Percentiles rank a stretch among this genome's conserved stretches.
phyloP scores from a whole-genome alignment of 2,888 invertebrate species.

The Chydorus sphaericus region DNA sequence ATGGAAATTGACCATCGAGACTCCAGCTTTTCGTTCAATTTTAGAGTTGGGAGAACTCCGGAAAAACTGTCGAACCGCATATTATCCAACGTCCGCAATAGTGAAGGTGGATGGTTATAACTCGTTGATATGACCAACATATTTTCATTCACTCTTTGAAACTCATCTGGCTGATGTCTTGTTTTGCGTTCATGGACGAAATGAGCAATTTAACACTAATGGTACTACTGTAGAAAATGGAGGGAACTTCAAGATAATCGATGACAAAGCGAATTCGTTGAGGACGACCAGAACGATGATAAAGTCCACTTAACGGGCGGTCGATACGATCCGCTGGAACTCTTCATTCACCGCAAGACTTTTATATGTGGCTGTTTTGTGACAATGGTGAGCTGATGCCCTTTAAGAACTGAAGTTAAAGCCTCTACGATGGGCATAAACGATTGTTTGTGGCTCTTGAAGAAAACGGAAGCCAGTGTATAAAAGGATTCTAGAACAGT shows the following conservation, averaged over 20 bases:
- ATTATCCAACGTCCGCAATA: neutral
- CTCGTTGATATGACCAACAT: neutral
- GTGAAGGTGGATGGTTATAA: neutral
- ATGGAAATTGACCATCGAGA: neutral
- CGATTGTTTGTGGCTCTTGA: slow-evolving; percentile 1
- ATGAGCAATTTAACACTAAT: neutral
- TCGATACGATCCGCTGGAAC: neutral
- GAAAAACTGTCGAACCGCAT: neutral
- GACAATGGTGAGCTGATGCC: neutral
- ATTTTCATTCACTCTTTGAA: neutral
- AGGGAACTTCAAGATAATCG: neutral
- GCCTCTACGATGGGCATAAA: slow-evolving; percentile 1
- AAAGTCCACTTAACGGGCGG: neutral
- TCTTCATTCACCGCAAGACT: neutral
- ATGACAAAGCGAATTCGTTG: slow-evolving; percentile 4
- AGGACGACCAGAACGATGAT: neutral
- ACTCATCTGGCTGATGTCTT: neutral
- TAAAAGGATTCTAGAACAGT: neutral
- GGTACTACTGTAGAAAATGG: neutral
- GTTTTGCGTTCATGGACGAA: neutral
- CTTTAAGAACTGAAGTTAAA: neutral
- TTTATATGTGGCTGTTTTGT: neutral
- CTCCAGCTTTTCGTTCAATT: slow-evolving; percentile 1
- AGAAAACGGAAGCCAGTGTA: neutral
- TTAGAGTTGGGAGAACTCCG: neutral